Conservation (phyloP, 2,113 vertebrate genomes). For the Crotalus horridus region DNA sequence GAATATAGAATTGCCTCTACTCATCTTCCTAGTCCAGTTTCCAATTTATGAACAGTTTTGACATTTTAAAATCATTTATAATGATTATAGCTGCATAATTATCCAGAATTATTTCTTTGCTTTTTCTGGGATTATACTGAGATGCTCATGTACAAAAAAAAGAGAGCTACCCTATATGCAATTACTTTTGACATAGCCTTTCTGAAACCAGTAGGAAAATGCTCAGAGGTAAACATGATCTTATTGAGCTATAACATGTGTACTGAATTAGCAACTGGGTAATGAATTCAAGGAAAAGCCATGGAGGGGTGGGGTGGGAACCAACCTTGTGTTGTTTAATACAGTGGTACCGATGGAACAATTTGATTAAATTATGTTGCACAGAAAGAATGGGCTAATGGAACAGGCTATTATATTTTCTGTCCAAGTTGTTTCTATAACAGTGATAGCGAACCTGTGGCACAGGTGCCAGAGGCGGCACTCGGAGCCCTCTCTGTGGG, state of each 20-base stretch:
- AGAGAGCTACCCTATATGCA: neutral
- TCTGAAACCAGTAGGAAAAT: neutral
- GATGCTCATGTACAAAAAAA: neutral
- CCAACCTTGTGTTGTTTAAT: neutral
- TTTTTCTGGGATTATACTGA: neutral
- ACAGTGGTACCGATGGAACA: neutral
- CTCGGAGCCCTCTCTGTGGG: no score
- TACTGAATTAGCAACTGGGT: neutral
- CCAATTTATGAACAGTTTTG: neutral
- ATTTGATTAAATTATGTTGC: neutral
- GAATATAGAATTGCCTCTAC: neutral
- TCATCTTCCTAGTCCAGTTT: neutral
- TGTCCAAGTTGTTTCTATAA: neutral
- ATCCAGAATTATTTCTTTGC: neutral
- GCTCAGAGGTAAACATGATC: neutral
- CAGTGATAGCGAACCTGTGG: no score
- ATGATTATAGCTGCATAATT: neutral
- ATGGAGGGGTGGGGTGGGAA: neutral
- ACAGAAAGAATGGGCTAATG: accelerated
- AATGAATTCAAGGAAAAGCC: neutral
- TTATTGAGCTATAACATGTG: neutral
- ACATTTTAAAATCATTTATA: neutral
- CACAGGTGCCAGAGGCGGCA: no score
- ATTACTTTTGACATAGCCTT: neutral
- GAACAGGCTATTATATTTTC: neutral